A percentile compares a stretch with the other conserved stretches of the same genome.
Evolutionary conservation across 1,140 invertebrate genomes (phyloP).

Genomic region (Halyomorpha halys): DNA sequence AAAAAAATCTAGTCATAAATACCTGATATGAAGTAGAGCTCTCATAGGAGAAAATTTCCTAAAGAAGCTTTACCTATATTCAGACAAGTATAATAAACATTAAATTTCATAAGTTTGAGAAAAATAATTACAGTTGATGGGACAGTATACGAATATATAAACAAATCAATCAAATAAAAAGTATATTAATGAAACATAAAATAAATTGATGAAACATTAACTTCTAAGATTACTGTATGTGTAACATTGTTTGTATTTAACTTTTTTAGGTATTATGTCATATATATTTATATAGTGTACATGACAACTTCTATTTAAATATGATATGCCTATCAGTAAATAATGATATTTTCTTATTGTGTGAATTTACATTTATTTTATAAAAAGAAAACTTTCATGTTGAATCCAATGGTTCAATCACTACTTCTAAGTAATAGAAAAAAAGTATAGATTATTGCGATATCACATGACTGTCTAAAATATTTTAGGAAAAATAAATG

Average conservation of each 20-base stretch:
- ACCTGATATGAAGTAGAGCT: no score
- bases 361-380: background rate
- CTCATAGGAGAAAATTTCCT: no score
- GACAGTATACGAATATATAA: no score
- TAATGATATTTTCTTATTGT: no score
- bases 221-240: conserved; percentile 14
- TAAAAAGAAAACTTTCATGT: conserved; percentile 5
- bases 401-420: background rate
- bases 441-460: conserved; percentile 4
- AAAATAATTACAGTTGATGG: no score
- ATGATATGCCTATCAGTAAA: no score
- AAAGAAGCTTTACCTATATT: no score
- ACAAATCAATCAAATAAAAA: conserved; percentile 6
- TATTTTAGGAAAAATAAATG: conserved; percentile 13
- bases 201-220: conserved; percentile 15
- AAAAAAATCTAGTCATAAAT: no score
- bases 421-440: background rate
- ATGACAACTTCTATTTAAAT: background rate
- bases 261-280: background rate
- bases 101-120: no score
- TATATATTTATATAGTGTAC: background rate
- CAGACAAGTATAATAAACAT: no score
- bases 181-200: conserved; percentile 19
- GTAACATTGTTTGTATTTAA: conserved; percentile 1
- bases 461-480: conserved; percentile 9